These are phyloP conservation scores for Tromatobia lineatoria DNA, from an alignment of 2,888 invertebrate genomes.

Conservation along the genomic window DNA sequence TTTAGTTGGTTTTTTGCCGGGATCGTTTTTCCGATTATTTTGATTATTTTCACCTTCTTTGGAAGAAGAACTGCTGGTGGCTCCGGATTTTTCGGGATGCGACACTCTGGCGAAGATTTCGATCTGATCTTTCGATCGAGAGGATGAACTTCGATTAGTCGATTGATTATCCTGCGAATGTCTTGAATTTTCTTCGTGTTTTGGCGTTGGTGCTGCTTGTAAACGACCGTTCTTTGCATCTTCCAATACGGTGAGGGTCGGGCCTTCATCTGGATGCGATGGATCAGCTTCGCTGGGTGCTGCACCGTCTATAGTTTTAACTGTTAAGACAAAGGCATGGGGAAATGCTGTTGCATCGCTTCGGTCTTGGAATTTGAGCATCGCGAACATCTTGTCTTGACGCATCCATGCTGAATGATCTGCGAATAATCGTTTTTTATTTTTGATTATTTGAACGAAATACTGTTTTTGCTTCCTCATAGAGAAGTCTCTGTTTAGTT, in stretches of 20 bases:
- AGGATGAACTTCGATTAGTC: neutral
- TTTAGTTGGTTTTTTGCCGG: neutral
- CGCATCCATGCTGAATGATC: conserved; percentile 82
- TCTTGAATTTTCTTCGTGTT: neutral
- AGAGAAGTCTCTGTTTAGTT: too few relatives aligned
- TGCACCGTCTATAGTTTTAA: conserved; percentile 71
- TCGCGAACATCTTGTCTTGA: conserved; percentile 83
- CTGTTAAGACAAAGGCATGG: conserved; percentile 80
- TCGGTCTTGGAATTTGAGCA: conserved; percentile 80
- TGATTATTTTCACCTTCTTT: neutral
- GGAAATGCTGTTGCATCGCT: conserved; percentile 77
- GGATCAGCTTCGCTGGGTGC: neutral
- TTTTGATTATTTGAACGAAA: neutral
- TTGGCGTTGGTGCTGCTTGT: neutral
- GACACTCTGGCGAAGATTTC: neutral
- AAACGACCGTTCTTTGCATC: conserved; percentile 8
- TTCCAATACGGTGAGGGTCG: neutral
- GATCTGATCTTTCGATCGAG: neutral
- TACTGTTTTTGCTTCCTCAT: neutral
- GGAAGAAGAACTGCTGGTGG: neutral
- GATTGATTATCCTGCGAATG: neutral
- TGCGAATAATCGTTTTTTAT: conserved; percentile 56
- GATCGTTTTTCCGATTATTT: conserved; percentile 29
- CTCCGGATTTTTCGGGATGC: neutral
- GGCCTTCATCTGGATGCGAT: neutral